Base-by-base conservation (phyloP, 2,113 vertebrate genomes). In the Glaucomys volans region DNA sequence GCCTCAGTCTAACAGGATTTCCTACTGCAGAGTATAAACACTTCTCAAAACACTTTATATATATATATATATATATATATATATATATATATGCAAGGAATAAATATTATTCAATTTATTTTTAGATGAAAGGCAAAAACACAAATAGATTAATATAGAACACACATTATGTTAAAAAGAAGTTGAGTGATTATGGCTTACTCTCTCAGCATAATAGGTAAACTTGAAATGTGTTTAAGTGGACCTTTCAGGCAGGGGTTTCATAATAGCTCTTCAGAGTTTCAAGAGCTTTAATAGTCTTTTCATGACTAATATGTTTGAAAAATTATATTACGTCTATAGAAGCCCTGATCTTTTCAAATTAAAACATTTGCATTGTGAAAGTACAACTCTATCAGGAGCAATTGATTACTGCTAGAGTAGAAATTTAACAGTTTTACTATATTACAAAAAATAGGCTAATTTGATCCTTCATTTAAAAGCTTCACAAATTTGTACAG, bases 81-180 rank as follows among this genome's bases (percentile, higher is more conserved):
- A 40, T 44, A 42, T 54, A 69, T 42, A 81, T 67, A 47, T 32
- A 18, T 30, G n/a, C 54, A 94, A 62, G 22, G 8, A 72, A 81
- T 66, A 92, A 64, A 84, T 80, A 94, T 81, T 72, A 93, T 86
- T 66, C 76, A 91, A 26, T 5, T 26, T 12, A 62, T 54, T 96
- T 59, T 72, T 85, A 82, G 59, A 81, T 37, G 18, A 91, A 86
- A 89, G 50, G 0, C 40, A 95, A 83, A n/a, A 86, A 66, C 40
- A 64, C 35, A 76, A 79, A 79, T 50, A 92, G 13, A 71, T 40
- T 77, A 11, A 69, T 83, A 81, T 82, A 89, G n/a, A n/a, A 26
- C 35, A 90, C 4, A 54, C 30, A 85, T 44, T 50, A 44, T 81
- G 4, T 85, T 82, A 72, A 67, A 92, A 62, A 81, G 59, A 10